A percentile compares a stretch with the other conserved stretches of the same genome.
These are phyloP conservation scores for Indri indri DNA, from an alignment of 2,113 vertebrate species.

Conservation along the genomic window DNA sequence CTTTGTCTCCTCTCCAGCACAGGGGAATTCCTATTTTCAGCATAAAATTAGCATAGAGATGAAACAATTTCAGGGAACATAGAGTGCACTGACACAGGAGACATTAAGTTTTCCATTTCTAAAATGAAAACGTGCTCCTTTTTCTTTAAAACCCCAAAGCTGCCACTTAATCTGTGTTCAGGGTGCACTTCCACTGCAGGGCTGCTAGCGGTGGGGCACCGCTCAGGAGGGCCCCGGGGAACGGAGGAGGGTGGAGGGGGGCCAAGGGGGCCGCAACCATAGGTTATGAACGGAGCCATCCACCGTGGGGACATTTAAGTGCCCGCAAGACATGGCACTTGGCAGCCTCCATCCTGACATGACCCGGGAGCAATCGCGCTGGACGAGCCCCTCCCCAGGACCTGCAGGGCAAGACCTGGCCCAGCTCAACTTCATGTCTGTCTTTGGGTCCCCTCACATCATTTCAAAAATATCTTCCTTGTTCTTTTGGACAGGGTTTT, in stretches of 20 bases:
- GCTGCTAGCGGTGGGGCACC: background rate
- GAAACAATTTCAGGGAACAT: conserved; percentile 16
- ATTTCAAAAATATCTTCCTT: background rate
- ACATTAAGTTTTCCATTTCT: conserved; percentile 24
- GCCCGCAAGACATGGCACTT: background rate
- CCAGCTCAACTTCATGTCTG: background rate
- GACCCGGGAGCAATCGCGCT: fast-evolving
- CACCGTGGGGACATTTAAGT: fast-evolving
- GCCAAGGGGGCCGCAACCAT: too few relatives aligned
- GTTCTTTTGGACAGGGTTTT: background rate
- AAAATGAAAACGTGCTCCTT: conserved; percentile 31
- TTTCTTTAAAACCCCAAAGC: background rate
- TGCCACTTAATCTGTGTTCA: conserved; percentile 18
- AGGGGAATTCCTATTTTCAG: conserved; percentile 3
- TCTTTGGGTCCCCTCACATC: background rate
- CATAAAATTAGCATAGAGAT: conserved; percentile 51
- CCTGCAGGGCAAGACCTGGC: background rate
- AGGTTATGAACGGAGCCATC: background rate
- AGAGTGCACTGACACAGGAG: background rate
- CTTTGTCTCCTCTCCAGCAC: background rate
- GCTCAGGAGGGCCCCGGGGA: background rate
- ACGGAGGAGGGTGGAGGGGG: fast-evolving
- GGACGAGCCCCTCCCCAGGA: background rate
- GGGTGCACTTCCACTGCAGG: background rate
- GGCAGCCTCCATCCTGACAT: fast-evolving